Evolutionary conservation across 1,140 invertebrate genomes (phyloP), one percentile per base, ranked within the genome.

Genomic region (Atta texana): DNA sequence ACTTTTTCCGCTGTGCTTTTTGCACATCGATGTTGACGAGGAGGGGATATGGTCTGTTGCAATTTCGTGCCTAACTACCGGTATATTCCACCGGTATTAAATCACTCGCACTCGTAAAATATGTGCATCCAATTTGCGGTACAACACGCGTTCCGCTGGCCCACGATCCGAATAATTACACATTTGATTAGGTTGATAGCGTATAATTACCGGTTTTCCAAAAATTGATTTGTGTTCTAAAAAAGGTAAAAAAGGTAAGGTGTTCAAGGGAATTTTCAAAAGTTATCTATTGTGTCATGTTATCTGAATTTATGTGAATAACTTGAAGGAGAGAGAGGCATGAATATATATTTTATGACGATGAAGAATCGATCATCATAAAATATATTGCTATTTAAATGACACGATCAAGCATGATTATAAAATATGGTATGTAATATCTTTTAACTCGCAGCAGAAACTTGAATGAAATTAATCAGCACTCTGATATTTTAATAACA

Each of bases 41-140:
- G 53, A 5, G 64, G 49, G 34, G 18, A 57, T 61, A 31, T 24
- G 24, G 39, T 10, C 80, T 82, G 53, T 82, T 68, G 80, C 80
- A 82, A 82, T 74, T 82, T 82, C 68, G 68, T 74, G 39, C 80
- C 24, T 82, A 82, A 82, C 53, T 82, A 61, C 53, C 80, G 80
- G 53, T 72, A 72, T 59, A 82, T 82, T 49, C 78, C 53, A 28
- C 34, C 51, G 66, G 34, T 82, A 82, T 82, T 82, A 82, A 82
- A 82, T 82, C 66, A 82, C 80, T 72, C 80, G 68, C 53, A 55
- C 34, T 31, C 39, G 68, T 74, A 82, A 82, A 82, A 82, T 82
- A 82, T 82, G 68, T 59, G 80, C 68, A 61, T 82, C 68, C 68
- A 82, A 74, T 82, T 82, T 82, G 51, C 78, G 31, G 34, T 18